Conservation (phyloP, 2,113 vertebrate genomes). For the Ginglymostoma cirratum region DNA sequence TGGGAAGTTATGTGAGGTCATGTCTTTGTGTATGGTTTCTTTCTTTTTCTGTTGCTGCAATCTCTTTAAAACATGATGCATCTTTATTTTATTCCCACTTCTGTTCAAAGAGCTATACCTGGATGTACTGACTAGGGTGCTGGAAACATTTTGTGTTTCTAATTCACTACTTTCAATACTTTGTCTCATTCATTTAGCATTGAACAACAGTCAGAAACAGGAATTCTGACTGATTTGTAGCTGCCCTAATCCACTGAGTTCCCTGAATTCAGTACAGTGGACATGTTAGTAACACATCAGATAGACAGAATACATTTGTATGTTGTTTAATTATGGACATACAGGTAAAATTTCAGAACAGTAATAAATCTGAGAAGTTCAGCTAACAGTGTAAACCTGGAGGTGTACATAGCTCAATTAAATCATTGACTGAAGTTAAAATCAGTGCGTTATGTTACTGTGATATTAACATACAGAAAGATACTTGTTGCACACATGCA, state of each 20-base stretch:
- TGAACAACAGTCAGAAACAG: background rate
- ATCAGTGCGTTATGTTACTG: background rate
- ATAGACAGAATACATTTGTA: background rate
- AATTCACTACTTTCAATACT: background rate
- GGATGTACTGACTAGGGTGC: background rate
- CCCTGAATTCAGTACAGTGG: background rate
- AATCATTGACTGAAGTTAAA: background rate
- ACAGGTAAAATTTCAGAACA: background rate
- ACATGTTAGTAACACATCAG: background rate
- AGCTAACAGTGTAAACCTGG: background rate
- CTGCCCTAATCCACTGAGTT: background rate
- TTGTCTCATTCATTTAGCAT: background rate
- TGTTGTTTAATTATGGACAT: background rate
- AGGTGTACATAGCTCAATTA: background rate
- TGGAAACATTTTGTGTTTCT: background rate
- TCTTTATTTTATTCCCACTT: no score
- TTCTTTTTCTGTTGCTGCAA: no score
- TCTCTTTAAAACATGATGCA: no score
- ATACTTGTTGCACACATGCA: background rate
- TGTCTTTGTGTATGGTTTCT: no score
- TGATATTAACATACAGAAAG: background rate
- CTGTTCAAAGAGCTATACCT: background rate
- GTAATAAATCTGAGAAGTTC: background rate
- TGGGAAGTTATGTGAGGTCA: no score
- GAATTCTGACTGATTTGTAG: background rate